These are phyloP conservation scores for Acleris literana DNA, from an alignment of 2,888 invertebrate species.

Conservation along the genomic window DNA sequence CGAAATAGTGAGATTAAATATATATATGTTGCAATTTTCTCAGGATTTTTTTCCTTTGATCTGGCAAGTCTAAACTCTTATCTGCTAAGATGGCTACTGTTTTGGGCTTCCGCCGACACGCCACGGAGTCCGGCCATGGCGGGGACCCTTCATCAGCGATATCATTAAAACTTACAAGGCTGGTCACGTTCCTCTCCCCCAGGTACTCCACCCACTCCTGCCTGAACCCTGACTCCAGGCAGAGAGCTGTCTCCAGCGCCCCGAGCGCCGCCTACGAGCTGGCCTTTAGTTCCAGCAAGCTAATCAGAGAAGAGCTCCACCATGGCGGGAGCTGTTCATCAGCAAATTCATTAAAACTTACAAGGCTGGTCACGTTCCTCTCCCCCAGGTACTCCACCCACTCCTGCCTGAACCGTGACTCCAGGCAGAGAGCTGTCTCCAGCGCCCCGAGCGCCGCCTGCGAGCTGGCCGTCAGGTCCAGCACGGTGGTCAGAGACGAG, in stretches of 20 bases:
- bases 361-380: constrained; percentile 52
- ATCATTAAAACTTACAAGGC: constrained; percentile 54
- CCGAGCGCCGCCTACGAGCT: too few species aligned
- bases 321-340: too few species aligned
- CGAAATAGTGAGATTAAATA: too few species aligned
- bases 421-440: constrained; percentile 76
- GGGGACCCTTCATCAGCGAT: background rate
- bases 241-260: constrained; percentile 74
- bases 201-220: constrained; percentile 74
- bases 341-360: constrained; percentile 47
- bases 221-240: constrained; percentile 64
- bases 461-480: constrained; percentile 56
- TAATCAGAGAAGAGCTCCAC: too few species aligned
- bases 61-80: too few species aligned
- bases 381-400: constrained; percentile 66
- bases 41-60: too few species aligned
- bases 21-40: too few species aligned
- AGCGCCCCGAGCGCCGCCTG: constrained; percentile 65
- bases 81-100: too few species aligned
- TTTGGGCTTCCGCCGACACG: too few species aligned
- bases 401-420: constrained; percentile 63
- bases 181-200: constrained; percentile 46
- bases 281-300: too few species aligned
- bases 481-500: constrained; percentile 55
- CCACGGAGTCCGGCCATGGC: too few species aligned